Evolutionary conservation across 2,113 vertebrate genomes (phyloP).

Genomic region (Phainopepla nitens): DNA sequence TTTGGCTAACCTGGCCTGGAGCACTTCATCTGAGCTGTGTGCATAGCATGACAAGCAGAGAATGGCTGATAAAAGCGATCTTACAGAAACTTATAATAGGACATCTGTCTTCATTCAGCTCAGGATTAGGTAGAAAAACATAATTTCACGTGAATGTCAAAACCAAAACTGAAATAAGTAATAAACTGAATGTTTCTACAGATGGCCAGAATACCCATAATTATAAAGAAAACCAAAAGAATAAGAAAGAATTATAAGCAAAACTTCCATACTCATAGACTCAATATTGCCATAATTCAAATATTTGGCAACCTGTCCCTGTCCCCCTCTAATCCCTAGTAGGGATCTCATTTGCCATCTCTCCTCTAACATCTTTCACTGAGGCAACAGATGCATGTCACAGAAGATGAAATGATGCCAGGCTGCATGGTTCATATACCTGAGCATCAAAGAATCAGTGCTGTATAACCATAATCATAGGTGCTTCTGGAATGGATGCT

Average conservation of each 20-base stretch:
- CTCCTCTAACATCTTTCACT: neutral
- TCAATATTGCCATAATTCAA: neutral
- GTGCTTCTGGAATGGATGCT: neutral
- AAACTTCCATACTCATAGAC: neutral
- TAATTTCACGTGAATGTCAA: neutral
- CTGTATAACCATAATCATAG: neutral
- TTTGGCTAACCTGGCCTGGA: neutral
- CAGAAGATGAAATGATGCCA: neutral
- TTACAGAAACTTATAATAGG: neutral
- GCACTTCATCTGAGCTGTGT: neutral
- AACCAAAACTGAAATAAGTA: neutral
- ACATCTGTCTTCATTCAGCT: neutral
- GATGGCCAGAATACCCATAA: neutral
- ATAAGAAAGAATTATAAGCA: neutral
- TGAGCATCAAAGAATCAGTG: neutral
- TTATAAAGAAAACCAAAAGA: neutral
- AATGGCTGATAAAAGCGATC: neutral
- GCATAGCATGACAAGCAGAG: neutral
- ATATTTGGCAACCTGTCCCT: neutral
- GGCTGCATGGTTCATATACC: neutral
- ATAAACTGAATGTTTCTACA: neutral
- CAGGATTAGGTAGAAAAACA: neutral
- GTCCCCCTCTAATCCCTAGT: rapidly evolving
- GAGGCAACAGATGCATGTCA: neutral
- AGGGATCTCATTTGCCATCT: neutral